Conservation (phyloP, 2,113 vertebrate genomes). For the Nesogale talazaci region DNA sequence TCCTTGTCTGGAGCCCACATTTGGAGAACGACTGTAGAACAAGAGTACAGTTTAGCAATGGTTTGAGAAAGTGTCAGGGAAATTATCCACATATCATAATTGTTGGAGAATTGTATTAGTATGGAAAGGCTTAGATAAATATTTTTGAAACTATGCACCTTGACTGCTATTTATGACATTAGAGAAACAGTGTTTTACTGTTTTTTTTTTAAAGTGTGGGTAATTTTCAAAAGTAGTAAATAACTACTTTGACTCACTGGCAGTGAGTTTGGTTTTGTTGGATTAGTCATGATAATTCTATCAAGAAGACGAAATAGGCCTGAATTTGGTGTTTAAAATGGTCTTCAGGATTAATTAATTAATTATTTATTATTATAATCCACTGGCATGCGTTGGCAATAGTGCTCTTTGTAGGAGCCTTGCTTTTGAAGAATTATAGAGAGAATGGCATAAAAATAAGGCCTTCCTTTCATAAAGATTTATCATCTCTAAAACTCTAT, state of each 20-base stretch:
- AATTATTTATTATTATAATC: too few species aligned
- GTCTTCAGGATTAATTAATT: constrained; percentile 23
- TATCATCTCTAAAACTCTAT: too few species aligned
- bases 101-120: neutral
- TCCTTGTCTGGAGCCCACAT: neutral
- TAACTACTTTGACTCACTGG: neutral
- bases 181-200: neutral
- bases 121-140: neutral
- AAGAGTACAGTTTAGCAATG: neutral
- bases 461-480: too few species aligned
- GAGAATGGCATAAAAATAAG: neutral
- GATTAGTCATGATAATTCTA: neutral
- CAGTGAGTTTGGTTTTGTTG: neutral
- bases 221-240: constrained; percentile 39
- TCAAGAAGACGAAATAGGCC: constrained; percentile 12
- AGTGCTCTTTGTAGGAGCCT: neutral
- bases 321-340: neutral
- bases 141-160: constrained; percentile 32
- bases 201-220: constrained; percentile 32
- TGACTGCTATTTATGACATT: constrained; percentile 12
- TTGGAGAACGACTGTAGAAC: neutral
- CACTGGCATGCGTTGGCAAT: neutral
- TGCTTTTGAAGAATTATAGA: neutral
- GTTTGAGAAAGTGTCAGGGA: neutral
- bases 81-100: neutral